Conservation (phyloP, 2,888 invertebrate genomes). For the Fragum fragum region DNA sequence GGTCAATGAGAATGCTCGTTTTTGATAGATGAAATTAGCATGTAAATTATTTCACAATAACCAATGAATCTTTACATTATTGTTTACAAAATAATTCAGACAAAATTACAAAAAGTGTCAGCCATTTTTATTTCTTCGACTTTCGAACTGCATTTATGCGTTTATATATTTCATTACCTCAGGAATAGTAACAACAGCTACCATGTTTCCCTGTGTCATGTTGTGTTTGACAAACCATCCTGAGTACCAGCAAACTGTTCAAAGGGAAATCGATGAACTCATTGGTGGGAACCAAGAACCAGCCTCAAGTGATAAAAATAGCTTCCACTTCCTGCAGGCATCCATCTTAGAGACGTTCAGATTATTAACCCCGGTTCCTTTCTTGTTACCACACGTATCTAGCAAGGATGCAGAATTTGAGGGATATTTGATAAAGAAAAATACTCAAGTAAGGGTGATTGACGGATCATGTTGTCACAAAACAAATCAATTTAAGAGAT, state of each 20-base stretch:
- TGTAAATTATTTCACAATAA: too few species aligned
- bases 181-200: conserved; percentile 10
- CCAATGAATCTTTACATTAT: too few species aligned
- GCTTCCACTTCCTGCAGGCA: neutral
- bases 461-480: neutral
- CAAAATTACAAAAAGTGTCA: too few species aligned
- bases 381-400: neutral
- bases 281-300: neutral
- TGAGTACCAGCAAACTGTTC: neutral
- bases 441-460: neutral
- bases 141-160: too few species aligned
- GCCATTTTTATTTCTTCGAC: too few species aligned
- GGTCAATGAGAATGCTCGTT: too few species aligned
- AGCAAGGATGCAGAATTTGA: neutral
- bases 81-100: too few species aligned
- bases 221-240: conserved; percentile 10
- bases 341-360: conserved; percentile 1
- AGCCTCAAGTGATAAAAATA: neutral
- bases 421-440: neutral
- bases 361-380: neutral
- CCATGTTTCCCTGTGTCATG: conserved; percentile 1
- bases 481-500: too few species aligned
- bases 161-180: too few species aligned
- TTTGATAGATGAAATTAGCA: too few species aligned
- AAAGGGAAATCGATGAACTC: neutral